A percentile compares a stretch with the other conserved stretches of the same genome.
These are phyloP conservation scores for Heliopora coerulea DNA, from an alignment of 92 coral and sea anemone species.

Conservation along the genomic window DNA sequence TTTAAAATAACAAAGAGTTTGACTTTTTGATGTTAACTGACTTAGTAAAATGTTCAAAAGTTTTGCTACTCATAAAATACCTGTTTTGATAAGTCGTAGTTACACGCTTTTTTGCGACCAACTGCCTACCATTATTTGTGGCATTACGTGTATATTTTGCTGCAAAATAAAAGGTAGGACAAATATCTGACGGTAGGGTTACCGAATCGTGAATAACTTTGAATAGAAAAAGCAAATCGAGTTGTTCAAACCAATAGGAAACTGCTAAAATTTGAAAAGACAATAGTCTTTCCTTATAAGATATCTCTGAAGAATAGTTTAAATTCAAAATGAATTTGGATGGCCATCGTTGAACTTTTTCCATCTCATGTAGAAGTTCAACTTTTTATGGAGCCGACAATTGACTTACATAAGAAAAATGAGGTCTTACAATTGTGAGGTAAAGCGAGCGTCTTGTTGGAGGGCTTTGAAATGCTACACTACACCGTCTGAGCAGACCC, in stretches of 20 bases:
- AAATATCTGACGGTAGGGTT: not conserved
- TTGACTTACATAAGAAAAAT: slow-evolving; percentile 12
- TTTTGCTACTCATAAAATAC: not conserved
- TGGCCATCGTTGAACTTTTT: slow-evolving; percentile 1
- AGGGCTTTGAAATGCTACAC: not conserved
- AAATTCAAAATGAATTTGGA: not conserved
- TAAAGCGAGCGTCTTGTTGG: not conserved
- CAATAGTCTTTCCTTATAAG: slow-evolving; percentile 8
- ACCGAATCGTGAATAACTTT: not conserved
- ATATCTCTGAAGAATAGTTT: not conserved
- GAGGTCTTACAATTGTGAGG: not conserved
- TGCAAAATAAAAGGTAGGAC: not conserved
- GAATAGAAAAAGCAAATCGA: slow-evolving; percentile 1
- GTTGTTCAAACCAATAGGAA: slow-evolving; percentile 4
- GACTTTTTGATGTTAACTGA: not conserved
- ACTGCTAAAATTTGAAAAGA: not conserved
- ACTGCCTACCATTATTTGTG: not conserved
- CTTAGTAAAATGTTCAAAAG: not conserved
- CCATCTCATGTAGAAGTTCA: not conserved
- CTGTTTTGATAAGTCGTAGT: slow-evolving; percentile 4
- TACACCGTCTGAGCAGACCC: slow-evolving; percentile 8
- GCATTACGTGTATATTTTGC: not conserved
- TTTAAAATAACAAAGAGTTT: not conserved
- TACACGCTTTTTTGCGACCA: not conserved
- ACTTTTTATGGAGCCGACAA: slow-evolving; percentile 8